Conservation (phyloP, 2,113 vertebrate genomes). For the Archilochus colubris region DNA sequence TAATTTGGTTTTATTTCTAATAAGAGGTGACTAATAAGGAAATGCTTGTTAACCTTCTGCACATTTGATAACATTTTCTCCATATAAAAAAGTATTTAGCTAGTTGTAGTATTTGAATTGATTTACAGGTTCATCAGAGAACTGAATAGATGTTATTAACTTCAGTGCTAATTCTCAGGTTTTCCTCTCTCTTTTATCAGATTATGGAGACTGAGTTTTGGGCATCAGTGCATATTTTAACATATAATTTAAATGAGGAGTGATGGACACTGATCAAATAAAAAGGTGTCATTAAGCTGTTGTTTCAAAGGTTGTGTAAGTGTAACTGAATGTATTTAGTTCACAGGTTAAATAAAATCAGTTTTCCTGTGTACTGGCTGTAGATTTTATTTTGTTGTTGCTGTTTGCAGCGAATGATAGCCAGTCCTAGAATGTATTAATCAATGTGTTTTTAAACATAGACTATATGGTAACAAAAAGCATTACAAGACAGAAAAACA, state of each 20-base stretch:
- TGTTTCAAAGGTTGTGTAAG: not conserved
- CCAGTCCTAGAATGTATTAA: not conserved
- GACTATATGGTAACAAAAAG: not conserved
- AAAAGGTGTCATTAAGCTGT: not conserved
- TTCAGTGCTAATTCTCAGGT: not conserved
- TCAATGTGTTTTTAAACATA: not conserved
- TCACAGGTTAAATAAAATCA: not conserved
- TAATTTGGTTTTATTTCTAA: constrained; percentile 70
- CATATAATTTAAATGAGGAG: constrained; percentile 41
- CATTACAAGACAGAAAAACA: not conserved
- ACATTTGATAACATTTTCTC: not conserved
- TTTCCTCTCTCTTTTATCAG: not conserved
- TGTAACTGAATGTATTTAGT: not conserved
- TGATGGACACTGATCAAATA: constrained; percentile 31
- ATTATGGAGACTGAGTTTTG: not conserved
- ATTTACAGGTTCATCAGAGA: constrained; percentile 23
- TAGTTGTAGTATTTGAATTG: constrained; percentile 28
- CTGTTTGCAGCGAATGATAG: not conserved
- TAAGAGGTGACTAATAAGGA: constrained; percentile 55
- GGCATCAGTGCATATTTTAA: constrained; percentile 49
- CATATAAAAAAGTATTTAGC: not conserved
- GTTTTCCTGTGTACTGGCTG: not conserved
- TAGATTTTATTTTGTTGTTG: not conserved
- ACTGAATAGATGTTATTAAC: constrained; percentile 38
- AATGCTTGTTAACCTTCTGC: constrained; percentile 56